These are phyloP conservation scores for Dromaius novaehollandiae DNA, from an alignment of 2,113 vertebrate species.

Conservation along the genomic window DNA sequence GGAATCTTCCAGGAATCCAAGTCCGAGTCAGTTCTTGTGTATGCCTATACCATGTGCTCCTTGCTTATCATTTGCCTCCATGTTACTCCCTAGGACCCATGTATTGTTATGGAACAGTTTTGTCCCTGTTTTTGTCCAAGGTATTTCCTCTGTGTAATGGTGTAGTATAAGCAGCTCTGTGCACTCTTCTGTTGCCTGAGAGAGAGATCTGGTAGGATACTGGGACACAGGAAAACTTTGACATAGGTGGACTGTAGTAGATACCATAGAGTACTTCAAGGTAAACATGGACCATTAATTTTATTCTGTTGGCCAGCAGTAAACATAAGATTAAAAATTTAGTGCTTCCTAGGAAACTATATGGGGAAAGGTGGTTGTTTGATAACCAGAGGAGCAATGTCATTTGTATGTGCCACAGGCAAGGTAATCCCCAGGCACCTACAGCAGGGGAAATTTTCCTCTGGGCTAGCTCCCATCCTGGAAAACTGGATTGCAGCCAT, in stretches of 20 bases:
- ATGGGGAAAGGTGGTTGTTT: background rate
- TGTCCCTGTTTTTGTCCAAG: background rate
- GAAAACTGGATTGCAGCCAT: background rate
- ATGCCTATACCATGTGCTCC: background rate
- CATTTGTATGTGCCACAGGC: background rate
- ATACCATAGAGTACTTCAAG: background rate
- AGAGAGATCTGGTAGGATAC: background rate
- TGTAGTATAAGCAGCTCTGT: background rate
- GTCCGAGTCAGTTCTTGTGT: background rate
- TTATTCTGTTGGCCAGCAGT: background rate
- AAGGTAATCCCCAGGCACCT: fast-evolving
- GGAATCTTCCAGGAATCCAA: background rate
- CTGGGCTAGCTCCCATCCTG: background rate
- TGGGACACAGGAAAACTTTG: background rate
- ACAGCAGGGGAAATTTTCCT: background rate
- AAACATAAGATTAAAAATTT: background rate
- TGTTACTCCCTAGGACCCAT: background rate
- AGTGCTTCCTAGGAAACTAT: background rate
- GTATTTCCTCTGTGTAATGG: background rate
- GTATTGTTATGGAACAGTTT: background rate
- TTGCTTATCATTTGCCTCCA: background rate
- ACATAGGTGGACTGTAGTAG: background rate
- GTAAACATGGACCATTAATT: background rate
- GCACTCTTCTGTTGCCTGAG: background rate
- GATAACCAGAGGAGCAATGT: background rate